Percentiles rank a stretch among this genome's conserved stretches.
These are phyloP conservation scores for Apamea anceps DNA, from an alignment of 2,888 invertebrate species.

Conservation along the genomic window DNA sequence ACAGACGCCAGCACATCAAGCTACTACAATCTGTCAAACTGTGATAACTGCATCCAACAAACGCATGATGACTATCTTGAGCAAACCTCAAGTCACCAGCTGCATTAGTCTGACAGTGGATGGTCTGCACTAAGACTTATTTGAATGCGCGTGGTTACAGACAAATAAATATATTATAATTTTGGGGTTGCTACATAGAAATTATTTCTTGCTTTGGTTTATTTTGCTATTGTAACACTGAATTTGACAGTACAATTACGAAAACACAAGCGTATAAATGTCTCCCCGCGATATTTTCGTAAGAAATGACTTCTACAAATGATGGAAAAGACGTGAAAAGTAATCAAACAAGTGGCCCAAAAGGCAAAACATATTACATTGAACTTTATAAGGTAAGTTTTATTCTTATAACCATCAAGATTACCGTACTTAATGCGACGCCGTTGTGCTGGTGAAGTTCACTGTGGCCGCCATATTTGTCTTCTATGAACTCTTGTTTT, in stretches of 20 bases:
- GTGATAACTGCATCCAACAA: neutral
- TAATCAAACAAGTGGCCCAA: slow-evolving; percentile 86
- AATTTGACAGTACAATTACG: slow-evolving; percentile 89
- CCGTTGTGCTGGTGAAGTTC: slow-evolving; percentile 86
- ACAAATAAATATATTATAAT: neutral
- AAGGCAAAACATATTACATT: slow-evolving; percentile 88
- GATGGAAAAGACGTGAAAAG: slow-evolving; percentile 90
- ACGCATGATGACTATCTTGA: neutral
- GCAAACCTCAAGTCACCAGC: neutral
- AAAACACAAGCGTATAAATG: slow-evolving; percentile 91
- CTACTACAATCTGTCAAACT: no score
- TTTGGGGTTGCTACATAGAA: slow-evolving; percentile 25
- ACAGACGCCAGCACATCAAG: no score
- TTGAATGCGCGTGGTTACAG: neutral
- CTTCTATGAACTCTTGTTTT: slow-evolving; percentile 86
- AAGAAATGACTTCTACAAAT: slow-evolving; percentile 91
- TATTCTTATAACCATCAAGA: slow-evolving; percentile 73
- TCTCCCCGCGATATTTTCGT: slow-evolving; percentile 90
- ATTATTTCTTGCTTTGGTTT: slow-evolving; percentile 5
- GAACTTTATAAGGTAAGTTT: slow-evolving; percentile 88
- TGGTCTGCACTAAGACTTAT: neutral
- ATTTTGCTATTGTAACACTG: slow-evolving; percentile 75
- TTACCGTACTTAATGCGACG: slow-evolving; percentile 78
- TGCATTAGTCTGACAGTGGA: neutral
- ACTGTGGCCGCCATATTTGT: slow-evolving; percentile 90